phyloP scores from a whole-genome alignment of 1,140 invertebrate species.

The Berghia stephanieae region DNA sequence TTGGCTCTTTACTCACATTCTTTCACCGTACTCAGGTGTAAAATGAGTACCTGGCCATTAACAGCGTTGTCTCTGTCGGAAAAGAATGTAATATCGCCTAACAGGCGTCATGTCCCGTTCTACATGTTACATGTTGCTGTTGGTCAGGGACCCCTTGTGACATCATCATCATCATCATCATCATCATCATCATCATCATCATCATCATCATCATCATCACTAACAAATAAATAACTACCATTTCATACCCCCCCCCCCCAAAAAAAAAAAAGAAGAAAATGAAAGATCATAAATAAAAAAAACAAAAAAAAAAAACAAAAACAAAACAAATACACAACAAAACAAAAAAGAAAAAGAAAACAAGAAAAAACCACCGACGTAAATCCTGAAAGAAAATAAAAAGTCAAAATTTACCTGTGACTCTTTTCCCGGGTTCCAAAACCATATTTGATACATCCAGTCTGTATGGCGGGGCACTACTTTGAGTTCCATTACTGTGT shows the following conservation, averaged over 20 bases:
- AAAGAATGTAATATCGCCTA: too few relatives aligned
- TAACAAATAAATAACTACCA: not conserved
- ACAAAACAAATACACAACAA: slow-evolving; percentile 7
- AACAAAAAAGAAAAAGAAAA: not conserved
- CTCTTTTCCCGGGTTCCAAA: not conserved
- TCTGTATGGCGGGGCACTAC: not conserved
- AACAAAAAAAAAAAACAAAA: slow-evolving; percentile 13
- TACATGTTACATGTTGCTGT: too few relatives aligned
- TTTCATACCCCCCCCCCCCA: too few relatives aligned
- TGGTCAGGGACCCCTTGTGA: too few relatives aligned
- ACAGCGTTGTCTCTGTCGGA: too few relatives aligned
- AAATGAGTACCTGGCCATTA: too few relatives aligned
- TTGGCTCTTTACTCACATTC: too few relatives aligned
- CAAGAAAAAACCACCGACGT: not conserved
- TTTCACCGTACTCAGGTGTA: too few relatives aligned
- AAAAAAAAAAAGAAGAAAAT: too few relatives aligned
- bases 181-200: not conserved
- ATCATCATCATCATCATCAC: not conserved
- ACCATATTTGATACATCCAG: not conserved
- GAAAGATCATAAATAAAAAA: not conserved
- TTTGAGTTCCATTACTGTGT: not conserved
- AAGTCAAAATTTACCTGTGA: not conserved
- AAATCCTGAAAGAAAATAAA: not conserved
- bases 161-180: not conserved
- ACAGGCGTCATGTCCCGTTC: too few relatives aligned